These are phyloP conservation scores for Vesta saturnalis DNA, from an alignment of 2,888 invertebrate genomes.

Conservation along the genomic window DNA sequence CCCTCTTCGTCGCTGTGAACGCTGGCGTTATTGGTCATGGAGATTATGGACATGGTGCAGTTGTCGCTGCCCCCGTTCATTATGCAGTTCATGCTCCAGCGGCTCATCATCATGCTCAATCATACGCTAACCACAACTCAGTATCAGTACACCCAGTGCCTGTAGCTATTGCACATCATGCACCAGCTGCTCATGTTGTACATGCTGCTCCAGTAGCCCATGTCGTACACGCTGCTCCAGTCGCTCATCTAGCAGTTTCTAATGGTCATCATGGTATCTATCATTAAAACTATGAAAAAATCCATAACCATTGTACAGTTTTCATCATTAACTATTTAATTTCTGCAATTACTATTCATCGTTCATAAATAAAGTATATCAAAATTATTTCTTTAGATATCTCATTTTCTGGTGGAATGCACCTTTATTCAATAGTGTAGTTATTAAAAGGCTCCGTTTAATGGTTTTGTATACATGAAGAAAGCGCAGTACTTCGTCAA, in stretches of 20 bases:
- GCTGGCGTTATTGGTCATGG: slow-evolving; percentile 49
- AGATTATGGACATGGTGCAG: background rate
- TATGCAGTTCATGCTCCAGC: slow-evolving; percentile 59
- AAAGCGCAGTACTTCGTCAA: no score
- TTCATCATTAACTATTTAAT: no score
- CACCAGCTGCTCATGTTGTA: slow-evolving; percentile 19
- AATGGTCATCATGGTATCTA: slow-evolving; percentile 26
- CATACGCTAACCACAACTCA: slow-evolving; percentile 31
- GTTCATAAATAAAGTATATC: no score
- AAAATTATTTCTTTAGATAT: no score
- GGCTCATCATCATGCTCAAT: slow-evolving; percentile 27
- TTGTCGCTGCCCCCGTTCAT: slow-evolving; percentile 50
- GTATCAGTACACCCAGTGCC: slow-evolving; percentile 28
- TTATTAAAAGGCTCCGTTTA: no score
- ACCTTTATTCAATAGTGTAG: no score
- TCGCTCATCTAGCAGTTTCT: slow-evolving; percentile 15
- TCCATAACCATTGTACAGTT: no score
- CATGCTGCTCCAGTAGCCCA: slow-evolving; percentile 25
- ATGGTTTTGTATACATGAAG: no score
- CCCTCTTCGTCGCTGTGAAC: slow-evolving; percentile 61
- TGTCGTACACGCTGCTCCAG: slow-evolving; percentile 18
- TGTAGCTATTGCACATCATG: slow-evolving; percentile 24
- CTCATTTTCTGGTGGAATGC: no score
- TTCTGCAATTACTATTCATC: no score
- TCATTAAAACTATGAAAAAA: slow-evolving; percentile 31